Base-by-base conservation (phyloP, 2,113 vertebrate species). In the Sceloporus tristichus region DNA sequence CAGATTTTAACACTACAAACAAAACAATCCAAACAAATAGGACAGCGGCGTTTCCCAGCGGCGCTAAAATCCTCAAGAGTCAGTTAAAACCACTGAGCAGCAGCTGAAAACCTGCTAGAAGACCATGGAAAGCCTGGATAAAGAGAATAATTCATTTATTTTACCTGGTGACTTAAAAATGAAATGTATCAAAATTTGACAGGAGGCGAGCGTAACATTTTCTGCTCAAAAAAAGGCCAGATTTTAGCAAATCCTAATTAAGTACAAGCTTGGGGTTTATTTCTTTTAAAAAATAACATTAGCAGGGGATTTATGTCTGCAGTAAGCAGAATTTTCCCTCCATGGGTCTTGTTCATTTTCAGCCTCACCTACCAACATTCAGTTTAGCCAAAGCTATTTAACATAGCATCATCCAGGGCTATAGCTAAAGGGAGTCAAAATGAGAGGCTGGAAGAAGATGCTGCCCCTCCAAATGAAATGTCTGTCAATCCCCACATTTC, bases 51-150 rank as follows among this genome's bases (percentile, higher is more conserved):
- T 11, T n/a, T 53, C 54, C 42, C 18, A 53, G 53, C 14, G 8
- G 27, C 4, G 14, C 27, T n/a, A 48, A 70, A 71, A 71, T 71
- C 82, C 82, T 84, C 42, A 53, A 21, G 42, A 84, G 66, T 29
- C 82, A 71, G 29, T 71, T 84, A 84, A 84, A 84, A 84, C 66
- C 82, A 71, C 27, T 5, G 66, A 70, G 40, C 65, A 70, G 40
- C 65, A 27, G 81, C 81, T 82, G 9, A 27, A 9, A 66, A 65
- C 6, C 80, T 56, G 48, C 66, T 70, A 29, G 29, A 83, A 84
- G 70, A 29, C 82, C 16, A 71, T 84, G 48, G 21, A 70, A 29
- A 71, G 42, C 66, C 34, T 40, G n/a, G 48, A 25, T 48, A 71
- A 71, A 71, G 66, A 54, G 82, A 71, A 71, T 54, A 11, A 53